These are phyloP conservation scores for Drosophila ananassae DNA, from an alignment of 1,140 invertebrate genomes.

Conservation along the genomic window DNA sequence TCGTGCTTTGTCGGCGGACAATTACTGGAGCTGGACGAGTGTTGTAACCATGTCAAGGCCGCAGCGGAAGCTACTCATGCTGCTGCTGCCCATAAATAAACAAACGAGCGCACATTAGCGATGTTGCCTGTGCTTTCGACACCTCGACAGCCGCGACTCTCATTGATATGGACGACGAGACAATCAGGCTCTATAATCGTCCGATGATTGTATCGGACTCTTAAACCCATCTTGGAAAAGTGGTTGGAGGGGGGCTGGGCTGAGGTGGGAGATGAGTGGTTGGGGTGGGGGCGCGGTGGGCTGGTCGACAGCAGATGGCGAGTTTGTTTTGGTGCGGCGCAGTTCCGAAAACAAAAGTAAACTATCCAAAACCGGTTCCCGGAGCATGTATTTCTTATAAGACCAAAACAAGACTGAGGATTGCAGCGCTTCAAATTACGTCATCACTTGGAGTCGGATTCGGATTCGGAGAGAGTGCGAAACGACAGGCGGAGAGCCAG, in stretches of 20 bases:
- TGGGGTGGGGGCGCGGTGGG: slow-evolving; percentile 10
- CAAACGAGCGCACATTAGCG: not conserved
- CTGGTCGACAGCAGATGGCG: slow-evolving; percentile 26
- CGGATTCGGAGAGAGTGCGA: slow-evolving; percentile 11
- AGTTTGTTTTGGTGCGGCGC: slow-evolving; percentile 74
- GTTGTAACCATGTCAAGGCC: slow-evolving; percentile 78
- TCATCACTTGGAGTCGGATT: slow-evolving; percentile 42
- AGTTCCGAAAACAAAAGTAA: slow-evolving; percentile 51
- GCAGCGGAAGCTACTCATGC: slow-evolving; percentile 37
- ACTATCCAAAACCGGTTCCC: slow-evolving; percentile 63
- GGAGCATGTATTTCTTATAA: slow-evolving; percentile 61
- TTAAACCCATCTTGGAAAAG: slow-evolving; percentile 9
- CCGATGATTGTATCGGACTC: slow-evolving; percentile 13
- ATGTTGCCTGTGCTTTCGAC: slow-evolving; percentile 27
- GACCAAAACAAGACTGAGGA: slow-evolving; percentile 68
- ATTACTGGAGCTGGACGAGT: slow-evolving; percentile 34
- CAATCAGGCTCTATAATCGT: slow-evolving; percentile 12
- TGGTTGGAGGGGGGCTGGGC: not conserved
- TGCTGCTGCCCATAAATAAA: slow-evolving; percentile 46
- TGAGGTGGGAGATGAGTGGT: slow-evolving; percentile 1
- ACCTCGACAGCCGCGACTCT: slow-evolving; percentile 7
- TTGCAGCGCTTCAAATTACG: slow-evolving; percentile 66
- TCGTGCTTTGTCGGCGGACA: slow-evolving; percentile 39
- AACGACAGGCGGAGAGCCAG: not conserved
- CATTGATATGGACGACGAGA: slow-evolving; percentile 56